Evolutionary conservation across 2,797 vertebrate species (phyloP).

Genomic region (Microctenopoma stevenorrisi): DNA sequence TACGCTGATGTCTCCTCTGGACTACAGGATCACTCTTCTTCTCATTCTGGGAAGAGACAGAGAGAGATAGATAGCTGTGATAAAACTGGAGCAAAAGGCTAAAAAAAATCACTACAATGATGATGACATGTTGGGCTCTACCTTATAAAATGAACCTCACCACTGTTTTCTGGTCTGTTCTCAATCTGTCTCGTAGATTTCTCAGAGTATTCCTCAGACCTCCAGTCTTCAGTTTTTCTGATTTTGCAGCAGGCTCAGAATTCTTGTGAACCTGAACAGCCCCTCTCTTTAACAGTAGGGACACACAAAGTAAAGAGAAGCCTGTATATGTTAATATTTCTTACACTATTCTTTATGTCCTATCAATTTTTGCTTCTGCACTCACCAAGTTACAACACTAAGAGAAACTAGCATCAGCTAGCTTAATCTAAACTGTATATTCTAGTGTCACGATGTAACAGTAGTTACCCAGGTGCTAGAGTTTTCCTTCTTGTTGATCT

Average conservation of each 20-base stretch:
- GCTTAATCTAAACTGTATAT: background rate
- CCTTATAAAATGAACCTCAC: constrained; percentile 27
- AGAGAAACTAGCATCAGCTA: background rate
- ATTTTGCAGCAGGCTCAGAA: constrained; percentile 46
- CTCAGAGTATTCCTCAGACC: constrained; percentile 81
- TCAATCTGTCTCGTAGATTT: constrained; percentile 78
- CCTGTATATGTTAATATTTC: background rate
- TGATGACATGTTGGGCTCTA: background rate
- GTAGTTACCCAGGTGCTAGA: constrained; percentile 39
- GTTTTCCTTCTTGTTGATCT: constrained; percentile 43
- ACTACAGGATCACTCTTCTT: constrained; percentile 41
- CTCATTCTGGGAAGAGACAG: constrained; percentile 57
- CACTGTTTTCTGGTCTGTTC: constrained; percentile 71
- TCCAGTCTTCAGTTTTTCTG: constrained; percentile 63
- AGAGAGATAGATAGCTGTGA: background rate
- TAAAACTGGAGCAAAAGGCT: background rate
- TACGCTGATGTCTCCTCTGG: constrained; percentile 68
- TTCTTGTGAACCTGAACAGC: constrained; percentile 43
- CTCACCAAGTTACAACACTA: background rate
- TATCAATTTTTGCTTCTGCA: background rate
- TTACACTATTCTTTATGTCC: background rate
- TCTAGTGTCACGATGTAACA: background rate
- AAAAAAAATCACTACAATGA: rapidly evolving
- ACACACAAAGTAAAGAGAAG: background rate
- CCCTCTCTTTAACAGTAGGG: constrained; percentile 37